A percentile compares a stretch with the other conserved stretches of the same genome.
Evolutionary conservation across 2,888 invertebrate species (phyloP).

Genomic region (Eudasyphora cyanicolor): DNA sequence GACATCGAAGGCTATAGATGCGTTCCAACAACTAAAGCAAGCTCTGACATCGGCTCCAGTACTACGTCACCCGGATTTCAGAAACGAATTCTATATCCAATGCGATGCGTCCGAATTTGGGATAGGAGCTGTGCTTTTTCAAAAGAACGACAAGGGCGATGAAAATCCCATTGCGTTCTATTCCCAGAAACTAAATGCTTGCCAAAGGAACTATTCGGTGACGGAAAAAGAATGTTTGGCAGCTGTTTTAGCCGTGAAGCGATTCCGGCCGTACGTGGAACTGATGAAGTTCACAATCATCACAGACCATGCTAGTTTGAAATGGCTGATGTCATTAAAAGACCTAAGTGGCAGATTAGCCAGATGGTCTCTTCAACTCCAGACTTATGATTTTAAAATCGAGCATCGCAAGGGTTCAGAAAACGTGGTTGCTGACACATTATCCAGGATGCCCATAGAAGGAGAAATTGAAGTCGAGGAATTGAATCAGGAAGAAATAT

Average conservation of each 20-base stretch:
- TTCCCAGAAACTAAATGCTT: conserved; percentile 12
- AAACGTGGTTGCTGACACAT: no score
- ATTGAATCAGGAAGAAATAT: background rate
- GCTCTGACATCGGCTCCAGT: no score
- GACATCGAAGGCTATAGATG: background rate
- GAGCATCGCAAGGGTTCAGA: conserved; percentile 14
- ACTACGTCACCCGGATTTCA: no score
- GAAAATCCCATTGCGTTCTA: conserved; percentile 32
- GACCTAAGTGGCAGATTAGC: conserved; percentile 23
- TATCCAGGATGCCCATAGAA: no score
- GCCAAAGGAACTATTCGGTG: conserved; percentile 23
- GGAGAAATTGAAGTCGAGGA: background rate
- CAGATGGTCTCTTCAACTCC: conserved; percentile 25
- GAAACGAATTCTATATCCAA: no score
- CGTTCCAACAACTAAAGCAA: no score
- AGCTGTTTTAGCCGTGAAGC: background rate
- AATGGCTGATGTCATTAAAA: conserved; percentile 35
- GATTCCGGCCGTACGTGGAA: conserved; percentile 56
- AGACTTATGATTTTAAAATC: conserved; percentile 17
- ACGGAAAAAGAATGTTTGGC: background rate
- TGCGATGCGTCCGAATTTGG: no score
- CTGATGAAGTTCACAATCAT: conserved; percentile 24
- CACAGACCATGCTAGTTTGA: conserved; percentile 23
- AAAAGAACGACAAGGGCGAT: background rate
- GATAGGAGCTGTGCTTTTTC: no score